phyloP scores from a whole-genome alignment of 2,797 vertebrate genomes.

The Arctocebus calabarensis region DNA sequence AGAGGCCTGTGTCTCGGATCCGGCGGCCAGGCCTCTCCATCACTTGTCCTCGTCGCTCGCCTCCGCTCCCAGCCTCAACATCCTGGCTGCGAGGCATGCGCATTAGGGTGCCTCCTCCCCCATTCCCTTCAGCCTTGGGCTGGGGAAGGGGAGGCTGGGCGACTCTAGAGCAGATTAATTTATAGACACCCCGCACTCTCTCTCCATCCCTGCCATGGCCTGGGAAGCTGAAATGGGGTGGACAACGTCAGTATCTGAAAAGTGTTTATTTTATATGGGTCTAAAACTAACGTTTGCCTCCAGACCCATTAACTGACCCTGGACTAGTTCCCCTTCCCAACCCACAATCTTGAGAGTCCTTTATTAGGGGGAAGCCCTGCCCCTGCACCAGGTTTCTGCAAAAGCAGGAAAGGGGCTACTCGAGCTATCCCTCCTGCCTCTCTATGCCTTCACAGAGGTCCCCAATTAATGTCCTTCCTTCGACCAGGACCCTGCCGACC shows the following conservation, averaged over 20 bases:
- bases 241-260: background rate
- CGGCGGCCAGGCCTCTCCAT: background rate
- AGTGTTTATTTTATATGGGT: slow-evolving; percentile 19
- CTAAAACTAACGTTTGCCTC: background rate
- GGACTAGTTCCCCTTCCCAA: background rate
- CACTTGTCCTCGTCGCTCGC: background rate
- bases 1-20: background rate
- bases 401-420: background rate
- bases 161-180: background rate
- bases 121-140: background rate
- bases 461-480: background rate
- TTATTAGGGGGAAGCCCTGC: background rate
- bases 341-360: background rate
- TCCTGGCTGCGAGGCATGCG: slow-evolving; percentile 65
- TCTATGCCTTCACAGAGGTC: background rate
- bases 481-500: background rate
- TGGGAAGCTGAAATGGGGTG: slow-evolving; percentile 52
- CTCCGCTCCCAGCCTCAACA: slow-evolving; percentile 18
- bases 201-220: background rate
- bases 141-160: slow-evolving; percentile 40
- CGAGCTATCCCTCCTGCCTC: background rate
- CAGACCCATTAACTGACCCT: background rate
- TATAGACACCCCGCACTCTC: background rate
- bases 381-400: background rate
- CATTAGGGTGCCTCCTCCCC: background rate